These are phyloP conservation scores for Oreochromis tanganicae DNA, from an alignment of 2,113 vertebrate species.

Conservation along the genomic window DNA sequence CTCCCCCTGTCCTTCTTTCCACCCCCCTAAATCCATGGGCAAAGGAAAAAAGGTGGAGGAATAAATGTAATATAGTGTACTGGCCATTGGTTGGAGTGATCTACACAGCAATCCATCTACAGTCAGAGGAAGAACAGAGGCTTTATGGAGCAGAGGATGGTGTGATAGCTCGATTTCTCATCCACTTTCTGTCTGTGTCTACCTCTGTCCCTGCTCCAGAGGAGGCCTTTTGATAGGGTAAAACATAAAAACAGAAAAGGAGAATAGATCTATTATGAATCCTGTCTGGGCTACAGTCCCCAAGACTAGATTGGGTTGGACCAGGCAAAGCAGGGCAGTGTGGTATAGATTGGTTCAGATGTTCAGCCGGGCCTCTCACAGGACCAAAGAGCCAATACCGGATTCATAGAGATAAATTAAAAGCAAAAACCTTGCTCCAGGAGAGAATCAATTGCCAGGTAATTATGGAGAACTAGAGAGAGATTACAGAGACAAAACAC, in stretches of 20 bases:
- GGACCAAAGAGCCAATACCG: constrained; percentile 17
- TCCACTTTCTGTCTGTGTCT: constrained; percentile 50
- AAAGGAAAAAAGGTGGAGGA: constrained; percentile 11
- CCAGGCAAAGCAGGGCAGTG: not conserved
- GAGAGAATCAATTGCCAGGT: constrained; percentile 39
- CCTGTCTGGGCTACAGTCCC: not conserved
- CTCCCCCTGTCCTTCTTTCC: constrained; percentile 43
- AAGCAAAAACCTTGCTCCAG: constrained; percentile 30
- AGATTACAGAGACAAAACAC: constrained; percentile 43
- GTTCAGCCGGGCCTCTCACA: not conserved
- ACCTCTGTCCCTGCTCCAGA: constrained; percentile 27
- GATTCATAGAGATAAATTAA: constrained; percentile 41
- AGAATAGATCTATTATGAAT: constrained; percentile 21
- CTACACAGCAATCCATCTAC: constrained; percentile 65
- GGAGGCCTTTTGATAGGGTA: constrained; percentile 15
- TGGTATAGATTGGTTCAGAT: constrained; percentile 9
- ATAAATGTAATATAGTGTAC: constrained; percentile 74
- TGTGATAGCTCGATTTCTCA: constrained; percentile 68
- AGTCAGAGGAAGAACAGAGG: constrained; percentile 61
- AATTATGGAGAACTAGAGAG: constrained; percentile 49
- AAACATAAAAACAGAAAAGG: constrained; percentile 33
- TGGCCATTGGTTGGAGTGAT: constrained; percentile 64
- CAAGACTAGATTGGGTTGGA: constrained; percentile 11
- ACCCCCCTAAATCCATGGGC: constrained; percentile 10
- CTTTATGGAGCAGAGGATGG: constrained; percentile 72